These are phyloP conservation scores for Agonopterix subpropinquella DNA, from an alignment of 2,888 invertebrate species.

Conservation along the genomic window DNA sequence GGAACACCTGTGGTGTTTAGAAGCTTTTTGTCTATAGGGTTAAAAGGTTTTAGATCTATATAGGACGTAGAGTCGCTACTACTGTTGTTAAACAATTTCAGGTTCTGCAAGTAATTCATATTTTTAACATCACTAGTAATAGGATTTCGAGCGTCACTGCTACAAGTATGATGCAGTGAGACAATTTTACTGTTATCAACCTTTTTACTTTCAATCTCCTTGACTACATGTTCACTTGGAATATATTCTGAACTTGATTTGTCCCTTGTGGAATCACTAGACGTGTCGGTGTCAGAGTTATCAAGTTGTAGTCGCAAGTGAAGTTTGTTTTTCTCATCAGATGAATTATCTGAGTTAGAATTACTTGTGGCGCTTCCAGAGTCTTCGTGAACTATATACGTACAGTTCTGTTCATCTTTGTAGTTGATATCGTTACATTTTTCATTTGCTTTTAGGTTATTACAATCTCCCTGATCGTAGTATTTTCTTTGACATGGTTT, in stretches of 20 bases:
- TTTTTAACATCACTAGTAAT: not conserved
- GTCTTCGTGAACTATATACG: constrained; percentile 65
- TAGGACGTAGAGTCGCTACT: constrained; percentile 67
- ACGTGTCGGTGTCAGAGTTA: constrained; percentile 68
- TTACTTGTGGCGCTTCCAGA: constrained; percentile 53
- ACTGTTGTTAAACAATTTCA: constrained; percentile 38
- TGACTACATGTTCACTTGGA: constrained; percentile 49
- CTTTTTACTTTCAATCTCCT: constrained; percentile 16
- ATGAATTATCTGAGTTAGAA: constrained; percentile 63
- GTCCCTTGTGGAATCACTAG: constrained; percentile 57
- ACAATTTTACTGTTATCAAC: constrained; percentile 16
- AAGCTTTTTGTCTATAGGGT: constrained; percentile 41
- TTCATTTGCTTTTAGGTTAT: constrained; percentile 17
- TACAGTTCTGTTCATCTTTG: constrained; percentile 57
- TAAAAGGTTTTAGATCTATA: constrained; percentile 54
- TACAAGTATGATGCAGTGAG: not conserved
- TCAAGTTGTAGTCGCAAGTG: constrained; percentile 56
- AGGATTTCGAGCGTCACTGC: not conserved
- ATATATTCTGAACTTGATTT: constrained; percentile 64
- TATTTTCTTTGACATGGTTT: constrained; percentile 33
- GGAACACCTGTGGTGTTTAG: constrained; percentile 50
- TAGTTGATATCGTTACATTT: constrained; percentile 26
- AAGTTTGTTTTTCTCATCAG: constrained; percentile 64
- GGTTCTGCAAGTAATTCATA: constrained; percentile 6
- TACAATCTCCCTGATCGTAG: constrained; percentile 18